Evolutionary conservation across 2,888 invertebrate genomes (phyloP).

Genomic region (Hirtodrosophila trivittata): DNA sequence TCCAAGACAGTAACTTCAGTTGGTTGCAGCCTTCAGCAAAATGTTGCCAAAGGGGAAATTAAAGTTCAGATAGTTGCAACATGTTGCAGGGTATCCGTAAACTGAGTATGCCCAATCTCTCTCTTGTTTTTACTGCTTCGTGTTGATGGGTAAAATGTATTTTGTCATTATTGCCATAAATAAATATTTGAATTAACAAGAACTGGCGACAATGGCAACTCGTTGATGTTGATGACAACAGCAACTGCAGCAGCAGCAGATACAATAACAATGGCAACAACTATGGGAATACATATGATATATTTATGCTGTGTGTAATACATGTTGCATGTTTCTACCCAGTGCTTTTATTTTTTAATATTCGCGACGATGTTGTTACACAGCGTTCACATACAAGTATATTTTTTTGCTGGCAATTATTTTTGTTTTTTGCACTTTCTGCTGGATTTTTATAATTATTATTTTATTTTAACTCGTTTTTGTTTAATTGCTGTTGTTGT

Average conservation of each 20-base stretch:
- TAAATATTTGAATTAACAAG: conserved; percentile 77
- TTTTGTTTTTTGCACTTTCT: neutral
- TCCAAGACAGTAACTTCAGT: too few species aligned
- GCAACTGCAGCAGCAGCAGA: conserved; percentile 36
- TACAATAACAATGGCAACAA: conserved; percentile 21
- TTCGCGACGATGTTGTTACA: neutral
- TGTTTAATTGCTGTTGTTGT: conserved; percentile 7
- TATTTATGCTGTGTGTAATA: conserved; percentile 19
- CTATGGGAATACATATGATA: conserved; percentile 30
- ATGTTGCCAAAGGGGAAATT: too few species aligned
- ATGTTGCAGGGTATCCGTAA: too few species aligned
- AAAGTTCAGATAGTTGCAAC: too few species aligned
- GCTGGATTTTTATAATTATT: conserved; percentile 9
- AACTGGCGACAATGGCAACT: conserved; percentile 67
- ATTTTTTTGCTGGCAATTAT: conserved; percentile 11
- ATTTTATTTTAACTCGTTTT: conserved; percentile 8
- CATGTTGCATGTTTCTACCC: conserved; percentile 50
- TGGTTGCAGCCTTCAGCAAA: too few species aligned
- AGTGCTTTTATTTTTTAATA: conserved; percentile 20
- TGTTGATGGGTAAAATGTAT: conserved; percentile 72
- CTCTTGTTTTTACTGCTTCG: conserved; percentile 23
- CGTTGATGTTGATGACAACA: conserved; percentile 55
- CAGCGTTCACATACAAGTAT: neutral
- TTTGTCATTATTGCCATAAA: conserved; percentile 73
- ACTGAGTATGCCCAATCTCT: too few species aligned